phyloP scores from a whole-genome alignment of 2,888 invertebrate species.

The Metallyticus violacea region DNA sequence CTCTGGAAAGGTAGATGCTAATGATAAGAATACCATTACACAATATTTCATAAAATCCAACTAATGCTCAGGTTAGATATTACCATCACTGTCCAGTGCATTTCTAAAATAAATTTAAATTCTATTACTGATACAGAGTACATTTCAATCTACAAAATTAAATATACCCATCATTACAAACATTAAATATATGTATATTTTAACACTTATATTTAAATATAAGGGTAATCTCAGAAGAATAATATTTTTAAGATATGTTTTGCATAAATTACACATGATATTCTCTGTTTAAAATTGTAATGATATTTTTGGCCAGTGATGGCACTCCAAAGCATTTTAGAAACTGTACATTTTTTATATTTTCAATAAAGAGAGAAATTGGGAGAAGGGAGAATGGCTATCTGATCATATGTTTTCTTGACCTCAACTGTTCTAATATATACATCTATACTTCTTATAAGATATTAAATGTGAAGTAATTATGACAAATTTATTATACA shows the following conservation, averaged over 20 bases:
- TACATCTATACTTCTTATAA: too few relatives aligned
- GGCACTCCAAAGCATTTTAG: not conserved
- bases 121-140: not conserved
- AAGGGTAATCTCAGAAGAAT: not conserved
- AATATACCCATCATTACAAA: not conserved
- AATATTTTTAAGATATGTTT: not conserved
- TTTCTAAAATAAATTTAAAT: not conserved
- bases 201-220: not conserved
- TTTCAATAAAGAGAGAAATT: not conserved
- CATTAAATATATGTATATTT: not conserved
- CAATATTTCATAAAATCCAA: too few relatives aligned
- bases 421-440: too few relatives aligned
- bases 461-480: too few relatives aligned
- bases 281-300: not conserved
- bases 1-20: too few relatives aligned
- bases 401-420: too few relatives aligned
- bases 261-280: not conserved
- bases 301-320: not conserved
- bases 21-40: too few relatives aligned
- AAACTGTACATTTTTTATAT: not conserved
- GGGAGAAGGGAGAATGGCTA: not conserved
- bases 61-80: too few relatives aligned
- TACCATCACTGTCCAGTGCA: too few relatives aligned
- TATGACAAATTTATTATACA: too few relatives aligned
- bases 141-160: too few relatives aligned